Conservation (phyloP, 2,888 invertebrate genomes). For the Atrina japonica region DNA sequence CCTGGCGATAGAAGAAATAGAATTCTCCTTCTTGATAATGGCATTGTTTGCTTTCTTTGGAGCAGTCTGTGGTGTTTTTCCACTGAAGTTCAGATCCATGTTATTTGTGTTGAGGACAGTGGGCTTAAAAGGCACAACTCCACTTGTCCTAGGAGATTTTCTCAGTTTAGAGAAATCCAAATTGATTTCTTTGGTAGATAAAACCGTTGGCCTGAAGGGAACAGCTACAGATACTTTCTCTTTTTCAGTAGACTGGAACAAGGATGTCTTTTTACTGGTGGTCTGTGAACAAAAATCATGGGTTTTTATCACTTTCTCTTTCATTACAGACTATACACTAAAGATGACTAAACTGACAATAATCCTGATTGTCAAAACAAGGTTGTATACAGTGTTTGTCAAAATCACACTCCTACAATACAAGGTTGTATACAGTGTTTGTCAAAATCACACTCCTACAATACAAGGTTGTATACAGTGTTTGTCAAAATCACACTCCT, state of each 20-base stretch:
- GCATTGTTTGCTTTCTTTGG: constrained; percentile 44
- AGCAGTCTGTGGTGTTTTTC: constrained; percentile 50
- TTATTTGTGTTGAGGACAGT: constrained; percentile 63
- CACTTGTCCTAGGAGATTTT: constrained; percentile 39
- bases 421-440: too few relatives aligned
- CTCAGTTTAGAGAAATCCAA: constrained; percentile 51
- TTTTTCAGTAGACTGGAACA: not conserved
- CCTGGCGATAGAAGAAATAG: constrained; percentile 13
- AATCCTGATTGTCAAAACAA: too few relatives aligned
- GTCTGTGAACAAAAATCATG: too few relatives aligned
- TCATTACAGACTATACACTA: too few relatives aligned
- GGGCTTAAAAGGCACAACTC: constrained; percentile 61
- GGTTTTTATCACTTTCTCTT: too few relatives aligned
- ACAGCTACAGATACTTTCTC: constrained; percentile 3
- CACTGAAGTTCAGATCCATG: constrained; percentile 66
- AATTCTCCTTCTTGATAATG: not conserved
- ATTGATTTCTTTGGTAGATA: constrained; percentile 58
- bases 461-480: too few relatives aligned
- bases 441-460: too few relatives aligned
- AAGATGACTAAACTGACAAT: too few relatives aligned
- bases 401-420: too few relatives aligned
- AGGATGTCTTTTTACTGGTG: too few relatives aligned
- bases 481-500: too few relatives aligned
- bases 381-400: too few relatives aligned
- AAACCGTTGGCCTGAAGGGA: constrained; percentile 54